These are phyloP conservation scores for Planococcus citri DNA, from an alignment of 1,140 invertebrate genomes.

Conservation along the genomic window DNA sequence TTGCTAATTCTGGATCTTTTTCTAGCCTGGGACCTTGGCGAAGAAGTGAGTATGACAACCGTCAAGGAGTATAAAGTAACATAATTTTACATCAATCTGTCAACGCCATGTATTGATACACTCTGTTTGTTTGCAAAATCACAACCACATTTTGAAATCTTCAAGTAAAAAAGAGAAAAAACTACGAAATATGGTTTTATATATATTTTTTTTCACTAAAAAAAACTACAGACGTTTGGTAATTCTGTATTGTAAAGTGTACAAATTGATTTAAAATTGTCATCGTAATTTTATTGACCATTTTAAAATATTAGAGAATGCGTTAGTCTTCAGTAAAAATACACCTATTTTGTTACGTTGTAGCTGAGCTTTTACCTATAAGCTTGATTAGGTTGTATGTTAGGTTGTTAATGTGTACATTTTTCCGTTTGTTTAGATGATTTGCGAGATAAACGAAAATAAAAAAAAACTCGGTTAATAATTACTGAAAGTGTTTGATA, in stretches of 20 bases:
- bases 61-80: too few species aligned
- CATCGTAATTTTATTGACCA: neutral
- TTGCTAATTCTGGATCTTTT: too few species aligned
- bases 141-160: too few species aligned
- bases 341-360: neutral
- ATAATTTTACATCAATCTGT: too few species aligned
- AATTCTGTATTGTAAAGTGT: neutral
- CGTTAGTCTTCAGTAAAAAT: slow-evolving; percentile 1
- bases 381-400: neutral
- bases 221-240: neutral
- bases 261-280: neutral
- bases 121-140: too few species aligned
- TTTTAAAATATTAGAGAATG: neutral
- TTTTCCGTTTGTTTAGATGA: neutral
- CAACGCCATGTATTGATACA: too few species aligned
- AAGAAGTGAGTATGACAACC: too few species aligned
- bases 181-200: neutral
- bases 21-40: too few species aligned
- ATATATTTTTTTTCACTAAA: neutral
- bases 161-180: too few species aligned
- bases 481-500: neutral
- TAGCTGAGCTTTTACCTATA: neutral
- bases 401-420: neutral
- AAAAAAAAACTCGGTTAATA: neutral
- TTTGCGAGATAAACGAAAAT: too few species aligned